These are phyloP conservation scores for Sandelia bainsii DNA, from an alignment of 2,797 vertebrate genomes.

Conservation along the genomic window DNA sequence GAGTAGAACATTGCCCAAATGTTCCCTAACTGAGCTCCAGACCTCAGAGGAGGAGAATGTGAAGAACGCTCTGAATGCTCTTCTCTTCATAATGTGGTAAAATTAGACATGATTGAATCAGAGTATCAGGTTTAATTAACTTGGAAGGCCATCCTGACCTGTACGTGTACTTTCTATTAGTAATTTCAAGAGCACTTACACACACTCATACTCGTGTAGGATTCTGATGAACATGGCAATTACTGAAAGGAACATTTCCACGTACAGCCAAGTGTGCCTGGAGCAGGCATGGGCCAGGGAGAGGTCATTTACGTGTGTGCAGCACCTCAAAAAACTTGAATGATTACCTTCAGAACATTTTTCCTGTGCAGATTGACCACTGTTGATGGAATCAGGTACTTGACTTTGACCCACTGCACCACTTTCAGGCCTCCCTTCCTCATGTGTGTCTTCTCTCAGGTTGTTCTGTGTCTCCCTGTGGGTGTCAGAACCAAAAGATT, in stretches of 20 bases:
- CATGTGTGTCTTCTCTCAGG: background rate
- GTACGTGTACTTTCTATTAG: conserved; percentile 15
- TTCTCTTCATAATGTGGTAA: conserved; percentile 51
- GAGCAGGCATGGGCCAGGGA: conserved; percentile 27
- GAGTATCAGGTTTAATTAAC: conserved; percentile 62
- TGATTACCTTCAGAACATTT: conserved; percentile 45
- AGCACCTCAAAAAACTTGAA: too few species aligned
- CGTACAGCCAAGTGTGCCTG: conserved; percentile 47
- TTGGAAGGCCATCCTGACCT: conserved; percentile 45
- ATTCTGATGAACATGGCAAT: conserved; percentile 35
- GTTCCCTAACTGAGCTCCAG: conserved; percentile 63
- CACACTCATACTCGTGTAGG: background rate
- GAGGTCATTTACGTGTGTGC: conserved; percentile 21
- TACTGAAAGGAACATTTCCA: conserved; percentile 46
- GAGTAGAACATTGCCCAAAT: conserved; percentile 66
- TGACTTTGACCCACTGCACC: conserved; percentile 13
- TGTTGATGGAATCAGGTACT: conserved; percentile 3
- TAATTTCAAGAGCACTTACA: conserved; percentile 18
- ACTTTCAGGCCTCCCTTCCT: conserved; percentile 4
- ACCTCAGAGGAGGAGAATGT: conserved; percentile 64
- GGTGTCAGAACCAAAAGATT: conserved; percentile 20
- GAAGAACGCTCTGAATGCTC: conserved; percentile 64
- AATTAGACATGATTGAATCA: conserved; percentile 62
- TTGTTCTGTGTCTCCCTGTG: conserved; percentile 34
- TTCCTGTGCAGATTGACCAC: conserved; percentile 44